Percentiles rank a stretch among this genome's conserved stretches.
These are phyloP conservation scores for Camelus bactrianus DNA, from an alignment of 2,113 vertebrate species.

Conservation along the genomic window DNA sequence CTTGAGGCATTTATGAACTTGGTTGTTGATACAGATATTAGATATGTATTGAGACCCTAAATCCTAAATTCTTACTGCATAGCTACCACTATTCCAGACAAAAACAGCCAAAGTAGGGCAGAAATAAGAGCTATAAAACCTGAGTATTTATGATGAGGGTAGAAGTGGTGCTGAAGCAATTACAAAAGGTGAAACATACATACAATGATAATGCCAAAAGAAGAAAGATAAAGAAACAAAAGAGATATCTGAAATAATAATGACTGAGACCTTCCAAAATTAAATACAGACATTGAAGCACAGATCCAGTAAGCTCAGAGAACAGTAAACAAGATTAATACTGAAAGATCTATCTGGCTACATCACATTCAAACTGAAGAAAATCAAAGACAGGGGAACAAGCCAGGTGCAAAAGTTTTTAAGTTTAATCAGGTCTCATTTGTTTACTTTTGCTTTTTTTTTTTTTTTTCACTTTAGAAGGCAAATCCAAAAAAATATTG, in stretches of 20 bases:
- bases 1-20: background rate
- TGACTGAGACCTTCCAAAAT: background rate
- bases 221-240: background rate
- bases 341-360: background rate
- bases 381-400: background rate
- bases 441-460: too few relatives aligned
- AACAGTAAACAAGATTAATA: background rate
- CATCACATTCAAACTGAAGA: background rate
- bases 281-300: background rate
- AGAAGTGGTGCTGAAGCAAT: background rate
- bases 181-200: background rate
- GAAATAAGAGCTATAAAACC: background rate
- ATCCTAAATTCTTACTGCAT: background rate
- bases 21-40: background rate
- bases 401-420: background rate
- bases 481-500: too few relatives aligned
- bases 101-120: background rate
- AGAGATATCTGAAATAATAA: background rate
- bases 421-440: too few relatives aligned
- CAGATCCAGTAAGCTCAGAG: background rate
- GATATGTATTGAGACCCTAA: background rate
- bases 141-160: background rate
- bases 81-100: background rate
- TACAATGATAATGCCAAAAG: background rate
- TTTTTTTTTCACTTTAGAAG: too few relatives aligned